Conservation (phyloP, 2,888 invertebrate genomes). For the Dicranocentrus wangi region DNA sequence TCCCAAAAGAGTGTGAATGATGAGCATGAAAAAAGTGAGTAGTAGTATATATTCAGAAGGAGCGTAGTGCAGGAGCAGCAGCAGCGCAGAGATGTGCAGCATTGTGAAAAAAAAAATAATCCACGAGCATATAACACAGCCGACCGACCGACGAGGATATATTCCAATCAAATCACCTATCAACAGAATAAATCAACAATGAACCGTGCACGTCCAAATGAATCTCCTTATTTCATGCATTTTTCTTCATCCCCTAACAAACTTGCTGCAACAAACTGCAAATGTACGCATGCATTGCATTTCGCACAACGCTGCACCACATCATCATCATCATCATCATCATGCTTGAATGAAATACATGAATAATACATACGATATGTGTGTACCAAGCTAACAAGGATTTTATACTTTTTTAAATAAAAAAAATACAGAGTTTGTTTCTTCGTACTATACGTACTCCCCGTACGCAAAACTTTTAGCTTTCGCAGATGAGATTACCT, state of each 20-base stretch:
- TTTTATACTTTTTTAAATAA: too few species aligned
- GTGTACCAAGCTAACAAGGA: too few species aligned
- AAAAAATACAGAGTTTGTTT: too few species aligned
- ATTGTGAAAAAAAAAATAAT: not conserved
- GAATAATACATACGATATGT: too few species aligned
- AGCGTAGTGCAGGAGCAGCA: not conserved
- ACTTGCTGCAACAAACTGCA: conserved; percentile 7
- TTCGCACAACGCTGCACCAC: conserved; percentile 1
- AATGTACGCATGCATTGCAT: conserved; percentile 1
- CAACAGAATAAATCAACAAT: conserved; percentile 54
- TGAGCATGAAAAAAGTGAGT: too few species aligned
- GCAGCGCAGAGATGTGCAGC: not conserved
- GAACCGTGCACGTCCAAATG: conserved; percentile 26
- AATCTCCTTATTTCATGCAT: conserved; percentile 1
- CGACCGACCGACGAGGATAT: not conserved
- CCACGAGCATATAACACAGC: not conserved
- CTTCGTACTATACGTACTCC: too few species aligned
- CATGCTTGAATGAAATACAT: not conserved
- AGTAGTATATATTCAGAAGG: too few species aligned
- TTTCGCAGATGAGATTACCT: too few species aligned
- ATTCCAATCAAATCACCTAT: conserved; percentile 24
- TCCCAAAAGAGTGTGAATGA: too few species aligned
- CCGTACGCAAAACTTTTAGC: too few species aligned
- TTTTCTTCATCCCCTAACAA: not conserved
- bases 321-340: conserved; percentile 19